Evolutionary conservation across 2,113 vertebrate genomes (phyloP).

Genomic region (Loxodonta africana): DNA sequence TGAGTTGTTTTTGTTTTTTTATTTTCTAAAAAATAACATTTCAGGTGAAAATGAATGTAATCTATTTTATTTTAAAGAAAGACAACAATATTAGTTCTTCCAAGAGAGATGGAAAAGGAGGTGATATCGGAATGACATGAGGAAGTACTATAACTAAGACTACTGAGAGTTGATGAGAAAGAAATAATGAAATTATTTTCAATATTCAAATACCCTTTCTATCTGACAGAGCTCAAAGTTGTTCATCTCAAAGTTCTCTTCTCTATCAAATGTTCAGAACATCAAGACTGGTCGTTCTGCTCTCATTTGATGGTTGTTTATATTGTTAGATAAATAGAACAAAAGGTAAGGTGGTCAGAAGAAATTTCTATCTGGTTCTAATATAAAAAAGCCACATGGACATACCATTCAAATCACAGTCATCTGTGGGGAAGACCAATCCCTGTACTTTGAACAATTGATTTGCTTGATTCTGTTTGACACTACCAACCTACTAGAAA

Average conservation of each 20-base stretch:
- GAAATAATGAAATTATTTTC: not conserved
- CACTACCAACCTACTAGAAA: not conserved
- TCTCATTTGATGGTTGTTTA: not conserved
- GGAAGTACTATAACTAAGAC: not conserved
- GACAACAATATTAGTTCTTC: not conserved
- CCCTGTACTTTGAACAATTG: not conserved
- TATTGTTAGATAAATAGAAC: not conserved
- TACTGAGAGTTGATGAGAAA: not conserved
- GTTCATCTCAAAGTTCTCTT: not conserved
- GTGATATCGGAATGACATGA: not conserved
- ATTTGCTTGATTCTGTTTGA: not conserved
- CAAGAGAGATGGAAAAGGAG: not conserved
- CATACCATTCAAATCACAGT: not conserved
- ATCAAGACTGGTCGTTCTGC: not conserved
- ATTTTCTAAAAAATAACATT: not conserved
- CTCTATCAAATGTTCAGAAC: not conserved
- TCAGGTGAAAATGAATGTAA: not conserved
- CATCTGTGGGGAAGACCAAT: not conserved
- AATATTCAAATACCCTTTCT: not conserved
- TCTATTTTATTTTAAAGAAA: not conserved
- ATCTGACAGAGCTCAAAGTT: not conserved
- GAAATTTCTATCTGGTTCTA: constrained; percentile 15
- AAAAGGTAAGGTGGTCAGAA: not conserved
- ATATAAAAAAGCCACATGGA: not conserved
- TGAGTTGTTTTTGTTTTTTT: not conserved